phyloP scores from a whole-genome alignment of 2,888 invertebrate species.

The Imbricaverruca yamaguchii region DNA sequence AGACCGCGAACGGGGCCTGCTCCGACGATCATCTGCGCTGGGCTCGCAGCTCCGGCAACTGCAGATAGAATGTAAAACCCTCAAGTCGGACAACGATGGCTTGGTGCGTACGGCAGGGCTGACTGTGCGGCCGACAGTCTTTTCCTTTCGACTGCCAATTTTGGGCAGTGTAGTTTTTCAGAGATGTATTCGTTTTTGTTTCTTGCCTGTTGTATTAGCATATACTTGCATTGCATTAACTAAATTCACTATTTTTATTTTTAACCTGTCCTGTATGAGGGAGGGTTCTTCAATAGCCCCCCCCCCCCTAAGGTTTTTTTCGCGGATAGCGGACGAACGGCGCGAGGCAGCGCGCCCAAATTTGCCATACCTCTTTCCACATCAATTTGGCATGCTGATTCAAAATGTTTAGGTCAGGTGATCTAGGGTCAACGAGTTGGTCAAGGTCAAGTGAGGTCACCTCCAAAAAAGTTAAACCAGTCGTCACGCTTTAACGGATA shows the following conservation, averaged over 20 bases:
- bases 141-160: not conserved
- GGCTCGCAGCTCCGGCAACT: conserved; percentile 32
- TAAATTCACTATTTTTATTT: not conserved
- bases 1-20: conserved; percentile 33
- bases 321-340: no score
- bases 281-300: no score
- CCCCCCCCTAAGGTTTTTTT: no score
- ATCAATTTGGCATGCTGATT: no score
- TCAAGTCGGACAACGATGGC: conserved; percentile 33
- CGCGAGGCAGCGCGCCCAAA: no score
- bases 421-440: no score
- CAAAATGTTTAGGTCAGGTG: no score
- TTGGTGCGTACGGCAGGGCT: conserved; percentile 28
- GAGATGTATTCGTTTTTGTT: not conserved
- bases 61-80: conserved; percentile 32
- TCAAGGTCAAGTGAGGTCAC: no score
- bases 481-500: no score
- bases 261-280: not conserved
- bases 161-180: not conserved
- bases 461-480: no score
- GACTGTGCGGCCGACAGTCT: not conserved
- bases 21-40: conserved; percentile 32
- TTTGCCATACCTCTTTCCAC: no score
- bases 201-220: not conserved
- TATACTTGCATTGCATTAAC: not conserved